These are phyloP conservation scores for Metacarcinus magister DNA, from an alignment of 2,888 invertebrate genomes.

Conservation along the genomic window DNA sequence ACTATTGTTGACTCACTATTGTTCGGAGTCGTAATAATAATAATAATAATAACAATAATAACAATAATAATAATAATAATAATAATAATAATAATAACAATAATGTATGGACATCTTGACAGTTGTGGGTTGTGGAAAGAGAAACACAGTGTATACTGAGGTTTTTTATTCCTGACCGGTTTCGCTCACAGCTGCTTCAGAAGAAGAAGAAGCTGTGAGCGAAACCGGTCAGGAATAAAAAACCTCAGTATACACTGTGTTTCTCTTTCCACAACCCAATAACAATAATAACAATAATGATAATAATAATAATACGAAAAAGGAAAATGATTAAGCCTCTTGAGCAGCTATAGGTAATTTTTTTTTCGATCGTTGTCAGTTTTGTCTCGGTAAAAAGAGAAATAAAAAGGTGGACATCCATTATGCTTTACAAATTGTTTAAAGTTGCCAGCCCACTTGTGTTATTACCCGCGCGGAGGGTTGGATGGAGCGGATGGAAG, in stretches of 20 bases:
- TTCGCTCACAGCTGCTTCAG: too few species aligned
- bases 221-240: too few species aligned
- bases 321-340: neutral
- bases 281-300: too few species aligned
- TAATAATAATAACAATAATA: neutral
- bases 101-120: too few species aligned
- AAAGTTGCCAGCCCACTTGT: neutral
- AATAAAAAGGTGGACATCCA: neutral
- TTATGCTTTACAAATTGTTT: constrained; percentile 27
- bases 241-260: too few species aligned
- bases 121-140: too few species aligned
- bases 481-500: too few species aligned
- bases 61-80: constrained; percentile 37
- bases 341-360: neutral
- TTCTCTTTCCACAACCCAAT: too few species aligned
- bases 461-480: neutral
- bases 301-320: too few species aligned
- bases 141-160: too few species aligned
- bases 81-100: constrained; percentile 26
- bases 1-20: neutral
- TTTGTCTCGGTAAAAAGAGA: neutral
- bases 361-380: neutral
- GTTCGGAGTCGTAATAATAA: neutral
- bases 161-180: too few species aligned
- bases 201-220: too few species aligned